Percentiles rank a stretch among this genome's conserved stretches.
Conservation (phyloP, 53 echinoderm and acorn worm species). For the Holothuria leucospilota region DNA sequence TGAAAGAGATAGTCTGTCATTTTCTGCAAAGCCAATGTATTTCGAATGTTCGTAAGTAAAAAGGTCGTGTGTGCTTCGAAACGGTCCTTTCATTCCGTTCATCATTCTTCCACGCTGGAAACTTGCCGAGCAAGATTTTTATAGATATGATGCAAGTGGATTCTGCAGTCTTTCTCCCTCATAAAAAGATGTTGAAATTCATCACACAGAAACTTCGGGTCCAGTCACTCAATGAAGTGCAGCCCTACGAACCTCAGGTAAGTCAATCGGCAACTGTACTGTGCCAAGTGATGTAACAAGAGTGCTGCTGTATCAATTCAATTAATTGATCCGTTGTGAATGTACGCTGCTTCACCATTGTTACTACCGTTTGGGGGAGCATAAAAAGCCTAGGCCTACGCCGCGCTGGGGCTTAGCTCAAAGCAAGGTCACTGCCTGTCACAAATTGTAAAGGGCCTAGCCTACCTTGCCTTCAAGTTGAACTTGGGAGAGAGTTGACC, state of each 20-base stretch:
- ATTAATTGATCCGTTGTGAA: too few relatives aligned
- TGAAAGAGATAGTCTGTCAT: conserved; percentile 21
- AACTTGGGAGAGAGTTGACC: too few relatives aligned
- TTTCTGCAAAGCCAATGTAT: conserved; percentile 26
- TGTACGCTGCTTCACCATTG: too few relatives aligned
- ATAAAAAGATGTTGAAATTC: conserved; percentile 65
- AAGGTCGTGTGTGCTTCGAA: conserved; percentile 26
- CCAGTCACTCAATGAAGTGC: conserved; percentile 96
- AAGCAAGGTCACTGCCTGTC: too few relatives aligned
- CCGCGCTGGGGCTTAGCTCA: too few relatives aligned
- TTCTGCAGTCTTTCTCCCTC: conserved; percentile 45
- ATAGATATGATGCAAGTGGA: conserved; percentile 42
- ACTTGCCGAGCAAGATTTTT: conserved; percentile 38
- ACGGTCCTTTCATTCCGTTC: conserved; percentile 45
- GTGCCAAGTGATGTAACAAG: too few relatives aligned
- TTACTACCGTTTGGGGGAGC: too few relatives aligned
- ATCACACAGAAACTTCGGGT: conserved; percentile 88
- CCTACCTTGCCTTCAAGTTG: too few relatives aligned
- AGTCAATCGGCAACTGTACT: not conserved
- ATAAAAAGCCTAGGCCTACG: too few relatives aligned
- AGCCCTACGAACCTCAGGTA: conserved; percentile 88
- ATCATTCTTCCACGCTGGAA: conserved; percentile 32
- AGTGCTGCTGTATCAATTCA: too few relatives aligned
- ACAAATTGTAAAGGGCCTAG: too few relatives aligned
- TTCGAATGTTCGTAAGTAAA: conserved; percentile 24